phyloP scores from a whole-genome alignment of 2,797 vertebrate species.

The Eospalax fontanierii region DNA sequence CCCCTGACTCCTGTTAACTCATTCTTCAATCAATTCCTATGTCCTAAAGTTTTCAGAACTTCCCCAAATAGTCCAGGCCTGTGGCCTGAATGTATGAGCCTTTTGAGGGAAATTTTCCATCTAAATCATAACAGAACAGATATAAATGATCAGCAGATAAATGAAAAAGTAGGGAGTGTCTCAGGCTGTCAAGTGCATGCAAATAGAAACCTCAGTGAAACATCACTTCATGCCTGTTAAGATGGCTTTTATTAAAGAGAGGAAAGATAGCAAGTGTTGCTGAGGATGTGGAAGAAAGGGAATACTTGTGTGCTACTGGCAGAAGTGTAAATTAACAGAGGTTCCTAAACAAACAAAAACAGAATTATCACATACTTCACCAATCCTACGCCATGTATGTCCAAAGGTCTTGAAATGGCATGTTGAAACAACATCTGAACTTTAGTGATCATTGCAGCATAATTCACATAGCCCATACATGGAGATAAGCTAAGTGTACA shows the following conservation, averaged over 20 bases:
- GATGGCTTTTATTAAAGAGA: not conserved
- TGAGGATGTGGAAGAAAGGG: not conserved
- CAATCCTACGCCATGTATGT: not conserved
- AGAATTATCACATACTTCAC: not conserved
- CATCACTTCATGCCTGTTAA: not conserved
- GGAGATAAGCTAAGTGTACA: not conserved
- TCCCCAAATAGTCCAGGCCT: not conserved
- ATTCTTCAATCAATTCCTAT: not conserved
- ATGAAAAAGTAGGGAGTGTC: not conserved
- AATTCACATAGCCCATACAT: not conserved
- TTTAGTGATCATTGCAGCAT: not conserved
- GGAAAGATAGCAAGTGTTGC: not conserved
- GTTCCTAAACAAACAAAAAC: not conserved
- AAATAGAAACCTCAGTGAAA: not conserved
- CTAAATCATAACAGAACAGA: not conserved
- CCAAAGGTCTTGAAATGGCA: not conserved
- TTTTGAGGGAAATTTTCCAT: not conserved
- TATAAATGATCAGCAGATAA: not conserved
- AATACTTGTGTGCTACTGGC: not conserved
- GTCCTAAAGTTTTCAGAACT: not conserved
- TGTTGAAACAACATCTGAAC: not conserved
- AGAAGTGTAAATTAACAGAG: not conserved
- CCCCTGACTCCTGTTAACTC: not conserved
- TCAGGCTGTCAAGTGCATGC: not conserved
- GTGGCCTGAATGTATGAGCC: no score